phyloP scores from a whole-genome alignment of 2,797 vertebrate species.

The Pangasius sanitwongsei region DNA sequence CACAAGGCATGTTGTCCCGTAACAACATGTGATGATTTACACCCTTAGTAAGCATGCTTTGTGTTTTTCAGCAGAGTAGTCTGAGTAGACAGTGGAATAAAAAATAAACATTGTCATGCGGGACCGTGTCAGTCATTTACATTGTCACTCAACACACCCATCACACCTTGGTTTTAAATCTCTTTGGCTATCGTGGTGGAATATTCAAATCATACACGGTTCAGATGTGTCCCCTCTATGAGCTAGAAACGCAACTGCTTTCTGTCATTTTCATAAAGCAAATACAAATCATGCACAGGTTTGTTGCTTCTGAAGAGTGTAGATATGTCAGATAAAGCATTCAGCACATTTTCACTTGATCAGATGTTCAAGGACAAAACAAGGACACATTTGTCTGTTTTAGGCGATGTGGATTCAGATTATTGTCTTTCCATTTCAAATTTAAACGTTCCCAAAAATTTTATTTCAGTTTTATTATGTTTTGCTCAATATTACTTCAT shows the following conservation, averaged over 20 bases:
- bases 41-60: neutral
- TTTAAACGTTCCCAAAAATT: neutral
- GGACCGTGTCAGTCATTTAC: neutral
- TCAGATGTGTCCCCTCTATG: neutral
- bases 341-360: neutral
- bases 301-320: neutral
- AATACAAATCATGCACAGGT: neutral
- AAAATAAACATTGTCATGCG: neutral
- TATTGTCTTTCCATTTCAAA: neutral
- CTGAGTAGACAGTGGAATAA: neutral
- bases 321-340: neutral
- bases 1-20: neutral
- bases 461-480: neutral
- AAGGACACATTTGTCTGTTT: neutral
- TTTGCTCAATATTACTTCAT: neutral
- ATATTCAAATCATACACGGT: constrained; percentile 9
- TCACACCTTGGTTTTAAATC: neutral
- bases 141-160: neutral
- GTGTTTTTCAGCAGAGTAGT: neutral
- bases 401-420: too few species aligned
- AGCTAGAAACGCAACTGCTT: neutral
- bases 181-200: neutral
- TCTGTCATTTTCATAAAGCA: neutral
- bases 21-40: neutral
- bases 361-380: neutral